Conservation (phyloP, 2,113 vertebrate genomes). For the Theristicus caerulescens region DNA sequence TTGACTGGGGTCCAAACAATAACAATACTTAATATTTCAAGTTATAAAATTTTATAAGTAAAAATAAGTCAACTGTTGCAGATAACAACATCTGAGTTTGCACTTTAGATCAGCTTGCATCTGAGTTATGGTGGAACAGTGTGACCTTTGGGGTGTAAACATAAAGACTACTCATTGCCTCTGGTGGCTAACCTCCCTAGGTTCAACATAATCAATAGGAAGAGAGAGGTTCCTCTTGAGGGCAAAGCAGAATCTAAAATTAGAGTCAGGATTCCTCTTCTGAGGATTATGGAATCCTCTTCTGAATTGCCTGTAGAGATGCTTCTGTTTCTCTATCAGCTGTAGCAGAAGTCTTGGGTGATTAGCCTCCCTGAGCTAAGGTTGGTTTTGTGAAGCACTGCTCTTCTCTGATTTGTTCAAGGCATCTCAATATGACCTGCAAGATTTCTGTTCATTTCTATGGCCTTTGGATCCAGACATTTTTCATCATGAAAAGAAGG, state of each 20-base stretch:
- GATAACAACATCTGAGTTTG: neutral
- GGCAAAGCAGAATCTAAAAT: neutral
- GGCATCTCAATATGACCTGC: neutral
- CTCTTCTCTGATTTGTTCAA: neutral
- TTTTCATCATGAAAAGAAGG: neutral
- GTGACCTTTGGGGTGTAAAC: neutral
- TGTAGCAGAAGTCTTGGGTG: neutral
- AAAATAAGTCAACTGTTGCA: neutral
- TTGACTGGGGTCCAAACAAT: neutral
- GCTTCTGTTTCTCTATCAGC: neutral
- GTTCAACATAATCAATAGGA: neutral
- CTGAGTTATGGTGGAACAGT: neutral
- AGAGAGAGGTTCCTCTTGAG: neutral
- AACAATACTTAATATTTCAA: neutral
- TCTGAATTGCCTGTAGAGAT: neutral
- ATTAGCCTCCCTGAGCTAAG: neutral
- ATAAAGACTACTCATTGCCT: neutral
- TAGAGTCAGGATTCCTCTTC: neutral
- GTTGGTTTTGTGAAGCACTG: neutral
- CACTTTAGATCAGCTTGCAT: neutral
- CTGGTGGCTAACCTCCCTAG: neutral
- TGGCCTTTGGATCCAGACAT: neutral
- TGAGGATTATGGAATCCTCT: neutral
- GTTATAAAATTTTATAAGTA: neutral
- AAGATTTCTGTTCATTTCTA: neutral